Conservation (phyloP, 92 coral and sea anemone genomes). For the Micromussa lordhowensis region DNA sequence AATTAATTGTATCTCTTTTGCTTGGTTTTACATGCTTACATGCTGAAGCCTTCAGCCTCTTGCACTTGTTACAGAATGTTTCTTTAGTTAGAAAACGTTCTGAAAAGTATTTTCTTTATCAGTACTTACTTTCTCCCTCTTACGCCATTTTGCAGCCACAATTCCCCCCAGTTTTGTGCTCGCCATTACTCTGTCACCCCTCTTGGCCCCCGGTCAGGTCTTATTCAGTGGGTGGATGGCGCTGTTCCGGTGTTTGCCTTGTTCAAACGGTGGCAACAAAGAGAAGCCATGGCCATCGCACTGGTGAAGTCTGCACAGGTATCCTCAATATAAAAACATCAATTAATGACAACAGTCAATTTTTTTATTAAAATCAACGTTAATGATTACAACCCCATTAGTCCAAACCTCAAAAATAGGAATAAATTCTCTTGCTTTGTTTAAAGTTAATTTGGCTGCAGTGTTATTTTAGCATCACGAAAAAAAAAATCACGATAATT, state of each 20-base stretch:
- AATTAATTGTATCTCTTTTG: too few relatives aligned
- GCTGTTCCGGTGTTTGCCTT: constrained; percentile 96
- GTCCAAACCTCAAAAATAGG: too few relatives aligned
- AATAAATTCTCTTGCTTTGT: too few relatives aligned
- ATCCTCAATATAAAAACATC: not conserved
- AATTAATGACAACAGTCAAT: not conserved
- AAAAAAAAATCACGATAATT: too few relatives aligned
- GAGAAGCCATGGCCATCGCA: constrained; percentile 84
- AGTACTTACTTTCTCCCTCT: not conserved
- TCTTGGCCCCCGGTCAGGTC: constrained; percentile 98
- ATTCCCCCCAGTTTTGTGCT: constrained; percentile 90
- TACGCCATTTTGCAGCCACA: constrained; percentile 56
- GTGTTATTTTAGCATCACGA: not conserved
- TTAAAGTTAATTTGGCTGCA: too few relatives aligned
- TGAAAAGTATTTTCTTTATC: too few relatives aligned
- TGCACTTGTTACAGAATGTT: too few relatives aligned
- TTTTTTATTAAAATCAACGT: not conserved
- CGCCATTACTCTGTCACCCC: constrained; percentile 99
- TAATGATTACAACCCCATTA: not conserved
- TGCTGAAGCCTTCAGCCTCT: too few relatives aligned
- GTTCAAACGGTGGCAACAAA: constrained; percentile 99
- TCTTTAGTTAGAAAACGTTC: too few relatives aligned
- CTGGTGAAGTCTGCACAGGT: constrained; percentile 88
- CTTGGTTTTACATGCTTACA: too few relatives aligned
- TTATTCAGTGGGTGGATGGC: constrained; percentile 99